Percentiles rank a stretch among this genome's conserved stretches.
Evolutionary conservation across 2,797 vertebrate genomes (phyloP).

Genomic region (Huso huso): DNA sequence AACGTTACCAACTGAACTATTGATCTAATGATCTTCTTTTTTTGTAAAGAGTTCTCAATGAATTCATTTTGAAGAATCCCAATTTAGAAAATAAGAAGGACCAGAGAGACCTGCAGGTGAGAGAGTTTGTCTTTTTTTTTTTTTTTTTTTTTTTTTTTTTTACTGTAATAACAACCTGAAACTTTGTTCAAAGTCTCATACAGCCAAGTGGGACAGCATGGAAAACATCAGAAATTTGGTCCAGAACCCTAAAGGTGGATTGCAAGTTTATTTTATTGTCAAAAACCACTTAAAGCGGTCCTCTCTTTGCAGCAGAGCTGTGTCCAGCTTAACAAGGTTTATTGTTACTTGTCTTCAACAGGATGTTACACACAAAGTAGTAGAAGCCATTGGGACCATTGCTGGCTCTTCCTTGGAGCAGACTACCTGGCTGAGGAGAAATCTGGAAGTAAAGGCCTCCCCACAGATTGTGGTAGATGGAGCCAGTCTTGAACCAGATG

Average conservation of each 20-base stretch:
- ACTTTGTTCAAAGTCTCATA: too few species aligned
- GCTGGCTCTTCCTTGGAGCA: constrained; percentile 95
- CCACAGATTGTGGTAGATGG: constrained; percentile 94
- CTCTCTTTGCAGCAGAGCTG: too few species aligned
- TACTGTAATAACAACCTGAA: too few species aligned
- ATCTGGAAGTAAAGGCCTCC: constrained; percentile 92
- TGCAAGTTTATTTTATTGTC: too few species aligned
- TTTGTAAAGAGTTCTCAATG: constrained; percentile 80
- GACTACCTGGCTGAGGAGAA: constrained; percentile 93
- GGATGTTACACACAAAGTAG: constrained; percentile 96
- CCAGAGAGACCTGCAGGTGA: constrained; percentile 93
- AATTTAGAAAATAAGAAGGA: constrained; percentile 96
- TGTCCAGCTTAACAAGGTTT: background rate
- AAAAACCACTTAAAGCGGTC: too few species aligned
- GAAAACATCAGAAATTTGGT: too few species aligned
- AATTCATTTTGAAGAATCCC: constrained; percentile 98
- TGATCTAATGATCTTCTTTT: background rate
- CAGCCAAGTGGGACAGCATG: too few species aligned
- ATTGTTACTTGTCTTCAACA: constrained; percentile 31
- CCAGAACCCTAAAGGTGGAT: too few species aligned
- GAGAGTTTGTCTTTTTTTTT: constrained; percentile 16
- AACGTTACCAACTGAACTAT: too few species aligned
- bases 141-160: constrained; percentile 8
- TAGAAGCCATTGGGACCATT: constrained; percentile 89
- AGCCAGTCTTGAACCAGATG: constrained; percentile 77